These are phyloP conservation scores for Lacerta viridis DNA, from an alignment of 2,797 vertebrate species.

Conservation along the genomic window DNA sequence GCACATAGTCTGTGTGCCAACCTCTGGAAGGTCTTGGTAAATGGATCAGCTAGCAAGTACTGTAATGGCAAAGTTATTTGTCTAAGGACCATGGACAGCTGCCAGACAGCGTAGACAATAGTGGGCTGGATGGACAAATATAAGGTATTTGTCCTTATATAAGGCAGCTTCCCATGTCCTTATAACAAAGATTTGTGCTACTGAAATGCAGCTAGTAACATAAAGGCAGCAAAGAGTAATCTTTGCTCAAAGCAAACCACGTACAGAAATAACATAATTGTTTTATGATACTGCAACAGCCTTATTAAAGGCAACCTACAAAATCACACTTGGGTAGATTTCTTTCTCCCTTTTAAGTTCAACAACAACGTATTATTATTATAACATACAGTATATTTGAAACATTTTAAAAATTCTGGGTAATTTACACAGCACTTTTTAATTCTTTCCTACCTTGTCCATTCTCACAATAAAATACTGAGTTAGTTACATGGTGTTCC, in stretches of 20 bases:
- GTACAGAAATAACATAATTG: not conserved
- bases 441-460: not conserved
- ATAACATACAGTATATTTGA: not conserved
- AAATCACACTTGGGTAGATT: not conserved
- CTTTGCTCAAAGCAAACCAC: not conserved
- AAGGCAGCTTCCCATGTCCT: not conserved
- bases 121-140: not conserved
- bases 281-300: not conserved
- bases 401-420: not conserved
- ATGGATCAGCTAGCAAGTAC: too few relatives aligned
- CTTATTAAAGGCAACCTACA: not conserved
- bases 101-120: too few relatives aligned
- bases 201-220: not conserved
- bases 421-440: not conserved
- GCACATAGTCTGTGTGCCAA: not conserved
- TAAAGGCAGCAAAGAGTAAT: not conserved
- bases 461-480: not conserved
- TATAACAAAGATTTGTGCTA: conserved; percentile 6
- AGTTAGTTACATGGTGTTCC: not conserved
- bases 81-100: too few relatives aligned
- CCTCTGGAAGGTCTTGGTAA: too few relatives aligned
- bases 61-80: too few relatives aligned
- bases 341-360: not conserved
- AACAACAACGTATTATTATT: not conserved
- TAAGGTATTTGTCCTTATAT: not conserved